phyloP scores from a whole-genome alignment of 2,888 invertebrate species.

The Drosophila meridiana region DNA sequence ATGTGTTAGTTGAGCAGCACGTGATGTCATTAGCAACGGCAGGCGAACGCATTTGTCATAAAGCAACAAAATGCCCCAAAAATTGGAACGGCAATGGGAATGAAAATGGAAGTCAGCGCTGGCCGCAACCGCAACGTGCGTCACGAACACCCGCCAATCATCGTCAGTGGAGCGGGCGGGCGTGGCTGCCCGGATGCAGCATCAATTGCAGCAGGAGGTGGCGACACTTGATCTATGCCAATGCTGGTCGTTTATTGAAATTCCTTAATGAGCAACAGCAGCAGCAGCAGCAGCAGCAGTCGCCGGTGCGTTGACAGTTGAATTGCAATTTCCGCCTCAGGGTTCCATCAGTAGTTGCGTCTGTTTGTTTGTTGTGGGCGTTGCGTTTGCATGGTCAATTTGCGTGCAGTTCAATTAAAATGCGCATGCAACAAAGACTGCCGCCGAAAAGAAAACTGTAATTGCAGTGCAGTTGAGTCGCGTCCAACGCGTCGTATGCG shows the following conservation, averaged over 20 bases:
- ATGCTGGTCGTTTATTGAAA: slow-evolving; percentile 68
- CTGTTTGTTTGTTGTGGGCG: slow-evolving; percentile 28
- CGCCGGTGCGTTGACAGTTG: slow-evolving; percentile 33
- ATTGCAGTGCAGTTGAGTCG: slow-evolving; percentile 25
- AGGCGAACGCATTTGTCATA: slow-evolving; percentile 72
- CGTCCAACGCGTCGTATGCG: slow-evolving; percentile 40
- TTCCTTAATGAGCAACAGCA: slow-evolving; percentile 74
- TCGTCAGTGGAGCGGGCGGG: slow-evolving; percentile 39
- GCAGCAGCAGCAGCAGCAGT: slow-evolving; percentile 17
- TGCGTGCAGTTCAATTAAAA: slow-evolving; percentile 69
- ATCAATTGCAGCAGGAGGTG: slow-evolving; percentile 46
- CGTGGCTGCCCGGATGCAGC: not conserved
- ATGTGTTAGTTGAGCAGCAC: slow-evolving; percentile 56
- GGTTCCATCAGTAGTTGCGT: slow-evolving; percentile 10
- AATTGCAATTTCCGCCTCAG: slow-evolving; percentile 66
- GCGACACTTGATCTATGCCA: slow-evolving; percentile 61
- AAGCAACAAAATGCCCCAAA: slow-evolving; percentile 53
- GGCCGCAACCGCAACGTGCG: slow-evolving; percentile 66
- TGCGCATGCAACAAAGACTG: slow-evolving; percentile 10
- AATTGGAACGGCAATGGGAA: slow-evolving; percentile 8
- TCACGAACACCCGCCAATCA: slow-evolving; percentile 71
- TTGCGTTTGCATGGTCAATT: slow-evolving; percentile 53
- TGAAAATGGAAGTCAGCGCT: slow-evolving; percentile 36
- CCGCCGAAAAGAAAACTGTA: slow-evolving; percentile 26
- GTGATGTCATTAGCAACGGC: slow-evolving; percentile 74